Percentiles rank a stretch among this genome's conserved stretches.
Conservation (phyloP, 2,797 vertebrate species). For the Fundulus diaphanus region DNA sequence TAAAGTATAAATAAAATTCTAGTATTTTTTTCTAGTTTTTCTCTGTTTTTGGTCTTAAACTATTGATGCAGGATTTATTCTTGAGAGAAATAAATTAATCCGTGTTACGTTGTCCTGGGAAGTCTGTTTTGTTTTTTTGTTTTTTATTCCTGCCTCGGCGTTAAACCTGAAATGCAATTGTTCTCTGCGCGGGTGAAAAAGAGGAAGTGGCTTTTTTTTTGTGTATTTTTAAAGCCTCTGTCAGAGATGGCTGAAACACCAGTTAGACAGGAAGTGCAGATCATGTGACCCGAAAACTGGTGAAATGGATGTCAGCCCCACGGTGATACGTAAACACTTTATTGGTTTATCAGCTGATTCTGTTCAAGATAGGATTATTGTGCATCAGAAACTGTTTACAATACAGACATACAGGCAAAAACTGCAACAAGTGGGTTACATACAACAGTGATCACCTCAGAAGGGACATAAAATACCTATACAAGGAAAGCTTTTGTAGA, state of each 20-base stretch:
- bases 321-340: background rate
- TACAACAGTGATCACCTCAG: background rate
- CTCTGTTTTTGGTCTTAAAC: slow-evolving; percentile 71
- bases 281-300: background rate
- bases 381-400: background rate
- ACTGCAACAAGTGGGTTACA: background rate
- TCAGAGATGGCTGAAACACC: slow-evolving; percentile 10
- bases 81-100: slow-evolving; percentile 79
- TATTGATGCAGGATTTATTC: slow-evolving; percentile 83
- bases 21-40: slow-evolving; percentile 72
- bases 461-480: background rate
- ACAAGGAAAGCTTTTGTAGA: background rate
- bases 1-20: slow-evolving; percentile 81
- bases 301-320: background rate
- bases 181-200: slow-evolving; percentile 17
- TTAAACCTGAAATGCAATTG: background rate
- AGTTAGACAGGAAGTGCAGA: slow-evolving; percentile 36
- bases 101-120: slow-evolving; percentile 26
- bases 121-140: too few relatives aligned
- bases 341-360: background rate
- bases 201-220: slow-evolving; percentile 57
- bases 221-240: background rate
- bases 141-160: background rate
- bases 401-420: background rate
- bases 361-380: background rate